Evolutionary conservation across 2,797 vertebrate genomes (phyloP).

Genomic region (Squalus acanthias): DNA sequence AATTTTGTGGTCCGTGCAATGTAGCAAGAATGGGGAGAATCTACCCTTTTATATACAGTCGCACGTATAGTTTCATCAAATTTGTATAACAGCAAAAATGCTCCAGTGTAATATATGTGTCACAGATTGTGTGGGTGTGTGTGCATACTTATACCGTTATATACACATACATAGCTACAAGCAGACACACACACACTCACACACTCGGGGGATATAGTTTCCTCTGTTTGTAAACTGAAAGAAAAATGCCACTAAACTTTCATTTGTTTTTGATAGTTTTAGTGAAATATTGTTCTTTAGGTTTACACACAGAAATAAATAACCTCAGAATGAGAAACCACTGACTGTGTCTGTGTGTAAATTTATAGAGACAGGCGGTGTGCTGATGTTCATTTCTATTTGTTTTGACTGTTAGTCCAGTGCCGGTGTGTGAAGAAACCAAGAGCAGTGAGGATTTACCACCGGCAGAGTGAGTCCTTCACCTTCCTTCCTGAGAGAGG

Average conservation of each 20-base stretch:
- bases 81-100: neutral
- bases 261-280: neutral
- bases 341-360: neutral
- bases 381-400: neutral
- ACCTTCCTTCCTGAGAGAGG: neutral
- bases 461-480: neutral
- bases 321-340: too few species aligned
- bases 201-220: neutral
- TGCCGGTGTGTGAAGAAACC: neutral
- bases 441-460: neutral
- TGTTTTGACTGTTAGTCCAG: slow-evolving; percentile 1
- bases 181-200: neutral
- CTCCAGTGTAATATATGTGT: neutral
- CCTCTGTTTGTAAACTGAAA: neutral
- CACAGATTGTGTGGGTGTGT: neutral
- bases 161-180: neutral
- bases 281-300: neutral
- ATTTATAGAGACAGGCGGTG: neutral
- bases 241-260: neutral
- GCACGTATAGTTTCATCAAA: neutral
- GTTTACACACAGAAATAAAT: neutral
- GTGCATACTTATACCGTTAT: neutral
- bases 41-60: neutral
- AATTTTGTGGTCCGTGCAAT: neutral
- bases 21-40: neutral